Conservation (phyloP, 1,140 invertebrate species). For the Rhopalosiphum maidis region DNA sequence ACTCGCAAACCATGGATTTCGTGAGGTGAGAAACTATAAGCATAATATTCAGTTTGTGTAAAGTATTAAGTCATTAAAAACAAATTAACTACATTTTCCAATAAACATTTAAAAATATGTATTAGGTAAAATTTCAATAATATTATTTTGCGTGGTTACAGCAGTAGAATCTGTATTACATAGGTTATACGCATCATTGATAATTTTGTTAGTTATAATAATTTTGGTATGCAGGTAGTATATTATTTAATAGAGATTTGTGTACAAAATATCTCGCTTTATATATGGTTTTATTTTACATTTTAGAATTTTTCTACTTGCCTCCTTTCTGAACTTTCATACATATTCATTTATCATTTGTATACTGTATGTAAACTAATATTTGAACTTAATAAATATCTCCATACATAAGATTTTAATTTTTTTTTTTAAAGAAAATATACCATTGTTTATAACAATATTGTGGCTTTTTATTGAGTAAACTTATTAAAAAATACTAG, state of each 20-base stretch:
- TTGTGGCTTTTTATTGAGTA: background rate
- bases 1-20: constrained; percentile 52
- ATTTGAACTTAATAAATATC: background rate
- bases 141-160: background rate
- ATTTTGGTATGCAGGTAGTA: background rate
- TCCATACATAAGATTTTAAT: background rate
- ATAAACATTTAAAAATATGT: background rate
- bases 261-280: background rate
- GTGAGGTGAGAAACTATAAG: constrained; percentile 41
- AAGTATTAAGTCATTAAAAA: background rate
- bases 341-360: background rate
- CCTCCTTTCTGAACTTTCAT: background rate
- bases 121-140: background rate
- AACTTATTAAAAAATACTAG: background rate
- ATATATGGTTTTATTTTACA: background rate
- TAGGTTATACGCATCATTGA: background rate
- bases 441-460: background rate
- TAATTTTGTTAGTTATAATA: background rate
- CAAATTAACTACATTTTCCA: background rate
- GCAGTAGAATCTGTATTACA: background rate
- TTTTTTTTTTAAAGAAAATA: background rate
- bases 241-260: background rate
- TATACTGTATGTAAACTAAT: background rate
- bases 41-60: background rate
- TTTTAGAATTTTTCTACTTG: background rate